Conservation (phyloP, 2,113 vertebrate species). For the Lethenteron reissneri region DNA sequence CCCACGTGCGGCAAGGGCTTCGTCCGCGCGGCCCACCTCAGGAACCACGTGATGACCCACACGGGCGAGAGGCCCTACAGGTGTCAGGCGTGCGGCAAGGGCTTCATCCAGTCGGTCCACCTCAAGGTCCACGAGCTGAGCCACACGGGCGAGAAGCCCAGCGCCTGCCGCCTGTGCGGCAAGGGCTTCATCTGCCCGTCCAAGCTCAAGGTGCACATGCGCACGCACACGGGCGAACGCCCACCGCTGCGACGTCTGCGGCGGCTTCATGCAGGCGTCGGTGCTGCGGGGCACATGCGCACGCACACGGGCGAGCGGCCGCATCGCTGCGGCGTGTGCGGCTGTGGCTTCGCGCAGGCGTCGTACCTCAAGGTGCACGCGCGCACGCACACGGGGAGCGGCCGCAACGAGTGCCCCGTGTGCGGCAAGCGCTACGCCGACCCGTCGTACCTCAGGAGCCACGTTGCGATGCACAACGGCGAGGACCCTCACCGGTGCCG, state of each 20-base stretch:
- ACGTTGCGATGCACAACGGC: not conserved
- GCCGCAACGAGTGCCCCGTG: not conserved
- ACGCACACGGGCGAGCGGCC: slow-evolving; percentile 1
- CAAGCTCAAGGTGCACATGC: not conserved
- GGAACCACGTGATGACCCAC: not conserved
- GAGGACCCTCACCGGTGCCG: not conserved
- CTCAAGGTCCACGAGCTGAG: not conserved
- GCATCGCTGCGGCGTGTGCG: not conserved
- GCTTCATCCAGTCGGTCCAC: not conserved
- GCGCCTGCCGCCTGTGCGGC: not conserved
- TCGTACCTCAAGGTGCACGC: not conserved
- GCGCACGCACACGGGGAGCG: not conserved
- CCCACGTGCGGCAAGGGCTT: slow-evolving; percentile 2
- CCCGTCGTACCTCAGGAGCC: not conserved
- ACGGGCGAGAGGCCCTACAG: not conserved
- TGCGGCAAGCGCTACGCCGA: not conserved
- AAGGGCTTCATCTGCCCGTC: not conserved
- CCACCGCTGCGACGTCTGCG: not conserved
- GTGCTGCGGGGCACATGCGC: not conserved
- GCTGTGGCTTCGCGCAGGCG: not conserved
- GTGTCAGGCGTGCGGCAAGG: not conserved
- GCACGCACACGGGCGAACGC: slow-evolving; percentile 13
- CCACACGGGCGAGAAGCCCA: not conserved
- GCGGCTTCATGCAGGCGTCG: not conserved
- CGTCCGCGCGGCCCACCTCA: not conserved